A percentile compares a stretch with the other conserved stretches of the same genome.
phyloP scores from a whole-genome alignment of 2,113 vertebrate genomes.

The Pan troglodytes region DNA sequence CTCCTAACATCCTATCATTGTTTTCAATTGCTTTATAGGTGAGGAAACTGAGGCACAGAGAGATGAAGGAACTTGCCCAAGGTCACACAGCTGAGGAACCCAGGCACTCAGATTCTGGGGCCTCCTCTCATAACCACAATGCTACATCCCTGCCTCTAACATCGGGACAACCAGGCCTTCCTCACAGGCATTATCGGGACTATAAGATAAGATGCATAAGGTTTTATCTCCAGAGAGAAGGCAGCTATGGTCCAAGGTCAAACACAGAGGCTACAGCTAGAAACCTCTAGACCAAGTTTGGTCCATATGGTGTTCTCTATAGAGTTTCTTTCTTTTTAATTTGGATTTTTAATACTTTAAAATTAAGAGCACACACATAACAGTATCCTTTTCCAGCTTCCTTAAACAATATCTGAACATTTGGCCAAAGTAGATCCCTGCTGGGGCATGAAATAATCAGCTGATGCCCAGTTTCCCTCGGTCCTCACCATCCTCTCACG shows the following conservation, averaged over 20 bases:
- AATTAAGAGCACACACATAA: background rate
- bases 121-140: background rate
- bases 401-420: background rate
- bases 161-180: background rate
- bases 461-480: background rate
- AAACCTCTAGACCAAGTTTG: background rate
- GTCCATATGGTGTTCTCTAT: background rate
- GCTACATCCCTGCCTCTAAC: rapidly evolving
- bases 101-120: background rate
- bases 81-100: background rate
- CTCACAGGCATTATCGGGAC: rapidly evolving
- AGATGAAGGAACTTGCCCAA: background rate
- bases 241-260: background rate
- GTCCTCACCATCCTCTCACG: background rate
- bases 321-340: background rate
- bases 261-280: background rate
- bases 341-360: background rate
- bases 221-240: background rate
- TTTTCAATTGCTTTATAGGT: background rate
- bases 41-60: background rate
- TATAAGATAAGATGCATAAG: background rate
- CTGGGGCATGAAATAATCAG: background rate
- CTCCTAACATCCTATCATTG: background rate
- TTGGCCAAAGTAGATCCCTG: background rate
- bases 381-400: background rate